Conservation (phyloP, 2,113 vertebrate species). For the Strix uralensis region DNA sequence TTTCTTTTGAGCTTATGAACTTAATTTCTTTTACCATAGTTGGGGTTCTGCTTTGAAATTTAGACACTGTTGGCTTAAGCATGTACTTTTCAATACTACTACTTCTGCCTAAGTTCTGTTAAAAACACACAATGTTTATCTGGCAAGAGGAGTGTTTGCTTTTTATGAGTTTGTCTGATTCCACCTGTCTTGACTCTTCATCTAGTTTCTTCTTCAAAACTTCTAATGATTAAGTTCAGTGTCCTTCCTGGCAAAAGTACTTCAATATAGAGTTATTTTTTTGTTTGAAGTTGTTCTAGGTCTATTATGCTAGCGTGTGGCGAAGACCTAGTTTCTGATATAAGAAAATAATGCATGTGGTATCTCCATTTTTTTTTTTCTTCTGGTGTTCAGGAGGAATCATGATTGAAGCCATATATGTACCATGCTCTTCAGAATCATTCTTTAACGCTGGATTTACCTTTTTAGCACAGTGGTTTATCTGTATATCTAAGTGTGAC, state of each 20-base stretch:
- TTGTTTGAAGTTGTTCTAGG: neutral
- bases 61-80: neutral
- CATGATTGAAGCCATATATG: neutral
- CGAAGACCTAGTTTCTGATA: neutral
- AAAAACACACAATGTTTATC: neutral
- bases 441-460: neutral
- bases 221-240: neutral
- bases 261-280: neutral
- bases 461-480: neutral
- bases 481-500: neutral
- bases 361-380: neutral
- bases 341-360: neutral
- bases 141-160: neutral
- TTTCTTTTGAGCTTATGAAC: neutral
- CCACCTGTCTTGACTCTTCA: neutral
- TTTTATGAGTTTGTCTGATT: neutral
- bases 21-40: neutral
- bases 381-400: neutral
- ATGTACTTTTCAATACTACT: neutral
- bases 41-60: neutral
- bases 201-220: neutral
- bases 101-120: neutral
- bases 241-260: neutral
- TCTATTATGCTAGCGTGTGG: neutral
- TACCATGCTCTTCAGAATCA: neutral